Evolutionary conservation across 2,888 invertebrate species (phyloP).

Genomic region (Mechanitis mazaeus): DNA sequence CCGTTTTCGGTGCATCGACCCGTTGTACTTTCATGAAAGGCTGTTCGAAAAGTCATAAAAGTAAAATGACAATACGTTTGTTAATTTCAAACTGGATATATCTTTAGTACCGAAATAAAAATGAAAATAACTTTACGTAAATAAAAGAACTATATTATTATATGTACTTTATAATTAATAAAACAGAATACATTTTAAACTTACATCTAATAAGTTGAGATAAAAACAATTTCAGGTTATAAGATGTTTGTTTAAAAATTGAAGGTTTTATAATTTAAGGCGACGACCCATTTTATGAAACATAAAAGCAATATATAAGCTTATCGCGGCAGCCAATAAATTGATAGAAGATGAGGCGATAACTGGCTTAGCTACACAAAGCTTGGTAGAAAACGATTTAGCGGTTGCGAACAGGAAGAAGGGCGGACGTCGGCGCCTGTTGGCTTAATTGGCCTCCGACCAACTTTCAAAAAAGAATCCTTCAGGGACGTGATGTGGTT

Average conservation of each 20-base stretch:
- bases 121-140: slow-evolving; percentile 2
- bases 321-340: slow-evolving; percentile 9
- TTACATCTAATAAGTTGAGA: no score
- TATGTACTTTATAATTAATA: no score
- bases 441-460: slow-evolving; percentile 64
- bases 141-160: no score
- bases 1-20: slow-evolving; percentile 29
- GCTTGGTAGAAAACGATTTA: slow-evolving; percentile 44
- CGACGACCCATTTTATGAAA: not conserved
- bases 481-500: slow-evolving; percentile 49
- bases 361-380: slow-evolving; percentile 36
- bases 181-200: no score
- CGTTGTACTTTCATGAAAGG: slow-evolving; percentile 23
- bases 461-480: slow-evolving; percentile 57
- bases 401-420: slow-evolving; percentile 47
- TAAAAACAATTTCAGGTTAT: no score
- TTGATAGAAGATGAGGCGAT: slow-evolving; percentile 25
- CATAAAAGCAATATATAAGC: slow-evolving; percentile 5
- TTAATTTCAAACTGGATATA: slow-evolving; percentile 11
- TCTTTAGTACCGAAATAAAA: slow-evolving; percentile 12
- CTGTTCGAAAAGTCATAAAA: slow-evolving; percentile 14
- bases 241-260: no score
- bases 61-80: slow-evolving; percentile 5
- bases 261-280: no score
- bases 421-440: slow-evolving; percentile 49